A percentile compares a stretch with the other conserved stretches of the same genome.
phyloP scores from a whole-genome alignment of 2,797 vertebrate genomes.

The Falco rusticolus region DNA sequence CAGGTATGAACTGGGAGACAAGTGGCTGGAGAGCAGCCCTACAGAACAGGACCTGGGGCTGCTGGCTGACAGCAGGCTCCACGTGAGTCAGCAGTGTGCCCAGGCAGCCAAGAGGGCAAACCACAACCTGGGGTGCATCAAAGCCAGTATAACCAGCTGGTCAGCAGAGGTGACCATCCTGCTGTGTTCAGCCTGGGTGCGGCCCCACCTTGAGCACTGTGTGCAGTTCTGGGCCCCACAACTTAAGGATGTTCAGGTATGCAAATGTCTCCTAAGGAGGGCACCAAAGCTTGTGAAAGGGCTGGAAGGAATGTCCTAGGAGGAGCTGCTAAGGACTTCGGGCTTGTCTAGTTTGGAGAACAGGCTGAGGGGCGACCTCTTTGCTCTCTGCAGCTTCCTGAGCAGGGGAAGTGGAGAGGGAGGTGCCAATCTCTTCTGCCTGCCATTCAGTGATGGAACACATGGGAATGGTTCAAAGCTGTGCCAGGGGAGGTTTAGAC shows the following conservation, averaged over 20 bases:
- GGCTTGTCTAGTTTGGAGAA: neutral
- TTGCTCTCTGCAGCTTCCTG: neutral
- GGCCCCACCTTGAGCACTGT: neutral
- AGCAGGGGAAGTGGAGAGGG: neutral
- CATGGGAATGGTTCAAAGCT: neutral
- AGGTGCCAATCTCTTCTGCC: neutral
- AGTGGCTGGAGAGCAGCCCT: neutral
- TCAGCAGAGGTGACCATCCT: neutral
- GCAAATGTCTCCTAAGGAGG: neutral
- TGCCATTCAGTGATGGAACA: neutral
- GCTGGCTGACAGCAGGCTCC: neutral
- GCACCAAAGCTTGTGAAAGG: neutral
- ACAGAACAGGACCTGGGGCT: neutral
- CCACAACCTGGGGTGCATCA: neutral
- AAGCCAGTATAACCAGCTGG: neutral
- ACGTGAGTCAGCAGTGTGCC: neutral
- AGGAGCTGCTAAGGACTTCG: neutral
- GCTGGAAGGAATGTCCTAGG: neutral
- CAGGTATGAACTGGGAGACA: neutral
- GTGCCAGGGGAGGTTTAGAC: too few species aligned
- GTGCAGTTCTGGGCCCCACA: too few species aligned
- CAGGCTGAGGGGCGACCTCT: neutral
- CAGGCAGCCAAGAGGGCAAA: neutral
- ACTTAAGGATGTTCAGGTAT: neutral
- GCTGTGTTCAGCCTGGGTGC: neutral